Percentiles rank a stretch among this genome's conserved stretches.
Conservation (phyloP, 2,797 vertebrate genomes). For the Menidia menidia region DNA sequence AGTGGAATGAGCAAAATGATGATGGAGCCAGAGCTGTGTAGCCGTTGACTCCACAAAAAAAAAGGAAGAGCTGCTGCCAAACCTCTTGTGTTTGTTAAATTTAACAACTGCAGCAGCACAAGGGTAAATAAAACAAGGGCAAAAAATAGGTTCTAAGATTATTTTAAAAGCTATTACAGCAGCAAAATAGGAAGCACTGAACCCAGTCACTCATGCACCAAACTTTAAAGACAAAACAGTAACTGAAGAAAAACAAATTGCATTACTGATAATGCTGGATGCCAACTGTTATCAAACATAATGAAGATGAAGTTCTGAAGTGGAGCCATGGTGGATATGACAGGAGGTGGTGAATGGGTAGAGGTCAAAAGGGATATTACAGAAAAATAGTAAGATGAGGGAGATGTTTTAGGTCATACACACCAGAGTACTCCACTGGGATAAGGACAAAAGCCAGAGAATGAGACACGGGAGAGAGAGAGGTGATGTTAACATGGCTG, state of each 20-base stretch:
- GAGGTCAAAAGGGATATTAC: constrained; percentile 47
- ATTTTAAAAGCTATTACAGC: constrained; percentile 23
- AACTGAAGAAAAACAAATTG: constrained; percentile 19
- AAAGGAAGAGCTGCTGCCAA: constrained; percentile 42
- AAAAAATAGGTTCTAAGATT: constrained; percentile 16
- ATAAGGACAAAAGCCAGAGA: constrained; percentile 78
- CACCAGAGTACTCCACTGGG: constrained; percentile 87
- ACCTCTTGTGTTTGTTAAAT: constrained; percentile 33
- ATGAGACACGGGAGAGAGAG: constrained; percentile 79
- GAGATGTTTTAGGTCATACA: constrained; percentile 83
- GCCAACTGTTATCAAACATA: constrained; percentile 31
- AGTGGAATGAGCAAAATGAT: constrained; percentile 73
- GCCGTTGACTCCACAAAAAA: constrained; percentile 61
- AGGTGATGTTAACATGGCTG: constrained; percentile 74
- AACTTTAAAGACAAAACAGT: constrained; percentile 8
- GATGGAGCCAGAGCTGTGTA: constrained; percentile 63
- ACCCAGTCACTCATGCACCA: constrained; percentile 56
- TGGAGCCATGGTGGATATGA: constrained; percentile 35
- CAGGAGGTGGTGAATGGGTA: constrained; percentile 73
- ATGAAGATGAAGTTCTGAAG: constrained; percentile 49
- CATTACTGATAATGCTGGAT: constrained; percentile 26
- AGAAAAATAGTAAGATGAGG: constrained; percentile 64
- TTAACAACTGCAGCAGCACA: constrained; percentile 14
- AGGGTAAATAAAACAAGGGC: constrained; percentile 31
- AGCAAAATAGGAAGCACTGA: constrained; percentile 47